Evolutionary conservation across 2,797 vertebrate species (phyloP).

Genomic region (Tadarida brasiliensis): DNA sequence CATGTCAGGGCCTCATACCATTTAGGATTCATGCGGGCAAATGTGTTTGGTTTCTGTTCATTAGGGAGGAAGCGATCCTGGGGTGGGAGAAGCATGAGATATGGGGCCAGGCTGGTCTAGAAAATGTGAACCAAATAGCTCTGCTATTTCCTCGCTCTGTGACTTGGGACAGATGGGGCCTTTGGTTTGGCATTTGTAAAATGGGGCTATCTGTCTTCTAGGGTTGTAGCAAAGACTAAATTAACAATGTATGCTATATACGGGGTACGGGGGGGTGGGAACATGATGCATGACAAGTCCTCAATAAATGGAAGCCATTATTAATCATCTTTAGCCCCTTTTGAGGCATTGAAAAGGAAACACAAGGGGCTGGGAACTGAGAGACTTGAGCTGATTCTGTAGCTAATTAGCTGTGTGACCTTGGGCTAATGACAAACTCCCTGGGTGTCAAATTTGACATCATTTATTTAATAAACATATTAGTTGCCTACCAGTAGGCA

Average conservation of each 20-base stretch:
- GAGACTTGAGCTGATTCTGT: not conserved
- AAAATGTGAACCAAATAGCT: not conserved
- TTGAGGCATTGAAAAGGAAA: not conserved
- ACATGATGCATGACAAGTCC: not conserved
- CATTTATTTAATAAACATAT: conserved; percentile 8
- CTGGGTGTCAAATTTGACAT: not conserved
- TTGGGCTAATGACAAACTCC: conserved; percentile 17
- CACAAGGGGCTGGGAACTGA: not conserved
- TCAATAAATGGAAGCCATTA: not conserved
- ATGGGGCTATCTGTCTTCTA: not conserved
- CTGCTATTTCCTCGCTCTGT: not conserved
- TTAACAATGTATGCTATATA: not conserved
- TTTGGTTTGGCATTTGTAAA: not conserved
- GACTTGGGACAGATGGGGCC: not conserved
- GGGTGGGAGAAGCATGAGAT: not conserved
- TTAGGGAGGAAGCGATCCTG: not conserved
- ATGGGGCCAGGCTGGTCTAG: not conserved
- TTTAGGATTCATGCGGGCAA: not conserved
- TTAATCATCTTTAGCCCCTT: not conserved
- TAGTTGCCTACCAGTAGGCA: not conserved
- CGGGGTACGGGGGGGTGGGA: rapidly evolving
- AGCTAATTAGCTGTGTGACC: not conserved
- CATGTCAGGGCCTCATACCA: not conserved
- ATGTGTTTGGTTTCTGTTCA: conserved; percentile 1
- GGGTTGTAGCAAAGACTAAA: not conserved